Evolutionary conservation across 2,113 vertebrate genomes (phyloP), one percentile per base, ranked within the genome.

Genomic region (Boulengeromyrus knoepffleri): DNA sequence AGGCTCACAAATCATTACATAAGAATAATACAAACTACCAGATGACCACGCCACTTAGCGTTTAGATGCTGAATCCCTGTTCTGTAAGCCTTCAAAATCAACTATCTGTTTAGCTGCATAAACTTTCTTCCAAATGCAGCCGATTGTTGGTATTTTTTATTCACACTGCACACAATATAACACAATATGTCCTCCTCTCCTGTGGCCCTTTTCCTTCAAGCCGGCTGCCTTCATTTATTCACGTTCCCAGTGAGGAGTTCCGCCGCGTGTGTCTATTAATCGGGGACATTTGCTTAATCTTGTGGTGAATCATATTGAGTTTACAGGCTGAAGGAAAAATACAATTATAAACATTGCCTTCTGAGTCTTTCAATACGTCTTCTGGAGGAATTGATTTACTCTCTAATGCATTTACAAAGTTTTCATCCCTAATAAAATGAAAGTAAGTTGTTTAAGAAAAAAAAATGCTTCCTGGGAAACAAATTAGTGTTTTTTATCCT

Each of bases 331-430:
- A 39, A 80, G 74, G 74, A 80, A 80, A 80, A 80, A 80, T 80
- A 42, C 74, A 80, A 80, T 80, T 80, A 80, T 80, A 17, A 80
- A 80, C 74, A 80, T 80, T 80, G 74, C 74, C 36, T 80, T 85
- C 83, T 24, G 45, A 85, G 83, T n/a, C 39, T 42, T 85, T 85
- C 83, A 24, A 85, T 47, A 12, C 3, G 83, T 47, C 45, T 85
- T 85, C 45, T 24, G 83, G 46, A 45, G 39, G 24, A 47, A 85
- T 85, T 46, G 19, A 85, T 85, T 85, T 85, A 85, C 24, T 85
- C 45, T n/a, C 21, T 85, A 85, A 85, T 85, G 83, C 83, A 45
- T 85, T 85, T 85, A n/a, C 24, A 47, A 85, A 85, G 83, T 85
- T 85, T 47, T 85, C 45, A 24, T 46, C 21, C 19, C 45, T 46